Percentiles rank a stretch among this genome's conserved stretches.
phyloP scores from a whole-genome alignment of 2,888 invertebrate genomes.

The Siphlonurus alternatus region DNA sequence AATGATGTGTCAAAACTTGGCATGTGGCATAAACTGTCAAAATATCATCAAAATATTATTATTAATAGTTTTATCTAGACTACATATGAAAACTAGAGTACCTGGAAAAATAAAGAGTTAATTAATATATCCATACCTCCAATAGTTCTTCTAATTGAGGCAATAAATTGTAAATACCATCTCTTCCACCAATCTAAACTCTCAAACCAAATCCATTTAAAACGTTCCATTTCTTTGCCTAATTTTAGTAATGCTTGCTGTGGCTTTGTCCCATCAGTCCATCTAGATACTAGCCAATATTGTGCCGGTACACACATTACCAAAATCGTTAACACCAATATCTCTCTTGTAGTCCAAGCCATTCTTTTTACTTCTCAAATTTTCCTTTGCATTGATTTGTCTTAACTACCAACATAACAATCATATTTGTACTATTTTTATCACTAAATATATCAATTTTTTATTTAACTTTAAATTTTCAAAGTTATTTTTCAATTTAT shows the following conservation, averaged over 20 bases:
- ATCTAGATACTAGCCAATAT: not conserved
- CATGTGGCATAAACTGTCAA: too few relatives aligned
- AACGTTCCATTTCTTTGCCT: not conserved
- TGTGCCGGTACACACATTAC: not conserved
- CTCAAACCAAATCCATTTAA: not conserved
- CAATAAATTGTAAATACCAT: not conserved
- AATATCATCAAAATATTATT: too few relatives aligned
- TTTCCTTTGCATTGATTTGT: not conserved
- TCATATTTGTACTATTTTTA: too few relatives aligned
- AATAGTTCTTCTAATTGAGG: not conserved
- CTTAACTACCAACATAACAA: not conserved
- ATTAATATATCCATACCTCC: not conserved
- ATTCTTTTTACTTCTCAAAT: not conserved
- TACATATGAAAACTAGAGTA: too few relatives aligned
- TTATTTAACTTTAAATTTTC: too few relatives aligned
- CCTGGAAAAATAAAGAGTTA: too few relatives aligned
- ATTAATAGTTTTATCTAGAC: too few relatives aligned
- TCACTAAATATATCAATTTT: too few relatives aligned
- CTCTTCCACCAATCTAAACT: not conserved
- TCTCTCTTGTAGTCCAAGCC: not conserved
- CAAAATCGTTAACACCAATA: not conserved
- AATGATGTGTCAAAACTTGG: too few relatives aligned
- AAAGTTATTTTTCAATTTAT: too few relatives aligned
- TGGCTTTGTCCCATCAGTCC: not conserved
- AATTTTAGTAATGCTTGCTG: not conserved